Evolutionary conservation across 2,888 invertebrate genomes (phyloP).

Genomic region (Drosophila pegasa): DNA sequence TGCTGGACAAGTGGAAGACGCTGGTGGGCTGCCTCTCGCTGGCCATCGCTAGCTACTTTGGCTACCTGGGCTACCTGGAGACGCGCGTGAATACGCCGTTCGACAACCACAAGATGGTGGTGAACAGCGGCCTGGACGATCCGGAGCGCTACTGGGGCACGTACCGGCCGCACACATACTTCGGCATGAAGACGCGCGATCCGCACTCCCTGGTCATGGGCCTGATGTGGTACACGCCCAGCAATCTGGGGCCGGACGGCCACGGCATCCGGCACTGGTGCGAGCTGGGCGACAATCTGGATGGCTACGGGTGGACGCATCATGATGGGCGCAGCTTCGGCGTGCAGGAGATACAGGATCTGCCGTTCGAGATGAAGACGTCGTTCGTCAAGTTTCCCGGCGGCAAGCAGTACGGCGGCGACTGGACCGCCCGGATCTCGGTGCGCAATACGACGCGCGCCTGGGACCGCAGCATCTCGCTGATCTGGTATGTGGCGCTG

Average conservation of each 20-base stretch:
- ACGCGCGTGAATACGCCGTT: conserved; percentile 95
- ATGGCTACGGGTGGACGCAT: conserved; percentile 94
- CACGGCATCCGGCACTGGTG: conserved; percentile 96
- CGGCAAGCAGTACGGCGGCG: conserved; percentile 93
- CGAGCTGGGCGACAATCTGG: conserved; percentile 93
- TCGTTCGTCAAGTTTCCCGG: conserved; percentile 94
- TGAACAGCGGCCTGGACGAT: conserved; percentile 88
- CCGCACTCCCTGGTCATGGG: conserved; percentile 96
- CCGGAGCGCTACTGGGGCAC: conserved; percentile 96
- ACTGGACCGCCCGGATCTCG: conserved; percentile 95
- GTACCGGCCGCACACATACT: conserved; percentile 94
- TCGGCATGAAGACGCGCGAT: conserved; percentile 96
- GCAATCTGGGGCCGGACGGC: conserved; percentile 88
- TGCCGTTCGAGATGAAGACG: conserved; percentile 91
- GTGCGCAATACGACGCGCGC: conserved; percentile 85
- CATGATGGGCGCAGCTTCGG: conserved; percentile 98
- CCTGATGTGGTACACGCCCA: conserved; percentile 97
- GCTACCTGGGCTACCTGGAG: conserved; percentile 93
- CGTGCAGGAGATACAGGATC: conserved; percentile 94
- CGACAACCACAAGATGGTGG: conserved; percentile 91
- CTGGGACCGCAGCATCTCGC: conserved; percentile 85
- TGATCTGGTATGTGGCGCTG: conserved; percentile 93
- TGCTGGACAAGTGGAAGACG: conserved; percentile 87
- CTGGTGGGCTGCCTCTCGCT: conserved; percentile 88
- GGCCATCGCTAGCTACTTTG: conserved; percentile 90